These are phyloP conservation scores for Dermatemys mawii DNA, from an alignment of 2,113 vertebrate species.

Conservation along the genomic window DNA sequence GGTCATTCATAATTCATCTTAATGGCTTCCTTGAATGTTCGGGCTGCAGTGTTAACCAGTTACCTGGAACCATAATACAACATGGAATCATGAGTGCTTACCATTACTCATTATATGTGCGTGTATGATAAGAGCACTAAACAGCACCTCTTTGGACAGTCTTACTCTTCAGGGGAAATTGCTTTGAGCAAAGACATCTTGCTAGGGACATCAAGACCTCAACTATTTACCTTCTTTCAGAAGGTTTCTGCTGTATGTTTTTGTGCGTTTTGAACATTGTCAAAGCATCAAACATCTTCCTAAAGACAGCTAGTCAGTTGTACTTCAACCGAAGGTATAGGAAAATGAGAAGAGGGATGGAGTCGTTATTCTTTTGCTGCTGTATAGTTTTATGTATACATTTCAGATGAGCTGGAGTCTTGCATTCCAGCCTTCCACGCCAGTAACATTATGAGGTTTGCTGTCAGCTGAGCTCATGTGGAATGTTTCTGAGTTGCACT, in stretches of 20 bases:
- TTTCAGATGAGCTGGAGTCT: conserved; percentile 14
- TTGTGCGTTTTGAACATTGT: background rate
- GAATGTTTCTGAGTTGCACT: conserved; percentile 29
- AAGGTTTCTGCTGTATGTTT: background rate
- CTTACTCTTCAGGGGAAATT: conserved; percentile 3
- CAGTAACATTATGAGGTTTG: background rate
- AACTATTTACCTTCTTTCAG: background rate
- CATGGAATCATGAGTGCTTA: conserved; percentile 8
- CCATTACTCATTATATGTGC: background rate
- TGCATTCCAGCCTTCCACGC: background rate
- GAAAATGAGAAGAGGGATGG: background rate
- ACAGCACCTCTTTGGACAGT: background rate
- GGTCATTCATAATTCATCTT: background rate
- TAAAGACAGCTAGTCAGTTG: background rate
- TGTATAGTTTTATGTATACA: background rate
- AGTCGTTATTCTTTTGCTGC: conserved; percentile 13
- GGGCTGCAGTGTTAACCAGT: background rate
- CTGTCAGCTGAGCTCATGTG: background rate
- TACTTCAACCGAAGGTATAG: background rate
- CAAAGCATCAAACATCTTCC: background rate
- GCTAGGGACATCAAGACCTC: conserved; percentile 26
- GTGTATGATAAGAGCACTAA: conserved; percentile 6
- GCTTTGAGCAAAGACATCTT: background rate
- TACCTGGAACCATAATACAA: background rate
- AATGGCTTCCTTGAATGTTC: background rate